Conservation (phyloP, 2,113 vertebrate species). For the Pitta sordida region DNA sequence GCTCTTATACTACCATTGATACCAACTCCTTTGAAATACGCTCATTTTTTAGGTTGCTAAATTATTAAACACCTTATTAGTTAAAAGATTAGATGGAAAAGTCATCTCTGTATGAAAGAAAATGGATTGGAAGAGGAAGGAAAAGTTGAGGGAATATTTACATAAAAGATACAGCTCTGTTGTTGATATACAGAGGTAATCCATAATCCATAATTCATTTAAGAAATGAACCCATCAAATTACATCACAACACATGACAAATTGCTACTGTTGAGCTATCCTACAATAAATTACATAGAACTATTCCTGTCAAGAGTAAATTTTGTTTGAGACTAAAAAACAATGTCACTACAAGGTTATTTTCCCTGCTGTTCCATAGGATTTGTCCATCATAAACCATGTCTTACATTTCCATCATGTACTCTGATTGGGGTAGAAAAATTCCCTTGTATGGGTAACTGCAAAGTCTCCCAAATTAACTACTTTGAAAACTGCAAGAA, state of each 20-base stretch:
- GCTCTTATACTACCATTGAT: constrained; percentile 56
- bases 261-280: constrained; percentile 45
- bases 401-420: neutral
- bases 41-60: constrained; percentile 68
- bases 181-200: constrained; percentile 69
- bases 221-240: constrained; percentile 65
- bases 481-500: neutral
- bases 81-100: constrained; percentile 64
- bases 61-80: constrained; percentile 76
- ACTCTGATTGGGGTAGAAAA: neutral
- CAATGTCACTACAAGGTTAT: constrained; percentile 49
- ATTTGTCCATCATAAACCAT: neutral
- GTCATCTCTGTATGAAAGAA: constrained; percentile 55
- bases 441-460: neutral
- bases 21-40: constrained; percentile 69
- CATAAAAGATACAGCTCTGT: constrained; percentile 54
- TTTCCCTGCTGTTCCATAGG: constrained; percentile 13
- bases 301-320: constrained; percentile 40
- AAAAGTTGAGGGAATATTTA: constrained; percentile 68
- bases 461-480: neutral
- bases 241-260: constrained; percentile 59
- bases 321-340: constrained; percentile 24
- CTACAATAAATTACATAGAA: constrained; percentile 52
- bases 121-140: constrained; percentile 62
- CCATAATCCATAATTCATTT: constrained; percentile 71